phyloP scores from a whole-genome alignment of 2,797 vertebrate genomes.

The Cuculus canorus region DNA sequence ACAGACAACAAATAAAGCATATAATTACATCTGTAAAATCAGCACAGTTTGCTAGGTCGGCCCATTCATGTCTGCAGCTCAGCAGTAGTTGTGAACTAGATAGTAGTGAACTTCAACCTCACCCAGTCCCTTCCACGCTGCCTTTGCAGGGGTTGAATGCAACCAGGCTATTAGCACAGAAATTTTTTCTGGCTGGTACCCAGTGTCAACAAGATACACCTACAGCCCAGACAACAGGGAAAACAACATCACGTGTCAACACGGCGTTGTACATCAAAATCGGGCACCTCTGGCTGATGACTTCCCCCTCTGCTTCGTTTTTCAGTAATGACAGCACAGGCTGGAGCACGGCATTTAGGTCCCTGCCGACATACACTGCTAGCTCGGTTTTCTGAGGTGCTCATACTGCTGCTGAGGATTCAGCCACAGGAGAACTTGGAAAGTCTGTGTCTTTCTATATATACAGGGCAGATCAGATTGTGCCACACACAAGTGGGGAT shows the following conservation, averaged over 20 bases:
- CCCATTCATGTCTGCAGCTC: not conserved
- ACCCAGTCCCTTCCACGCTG: not conserved
- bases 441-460: conserved; percentile 30
- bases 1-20: not conserved
- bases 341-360: not conserved
- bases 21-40: accelerated
- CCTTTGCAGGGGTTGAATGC: not conserved
- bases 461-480: not conserved
- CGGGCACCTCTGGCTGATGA: not conserved
- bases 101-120: conserved; percentile 41
- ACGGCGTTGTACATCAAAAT: not conserved
- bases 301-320: not conserved
- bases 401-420: not conserved
- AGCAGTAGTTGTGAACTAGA: not conserved
- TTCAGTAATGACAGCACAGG: not conserved
- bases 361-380: accelerated
- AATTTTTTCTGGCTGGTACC: conserved; percentile 30
- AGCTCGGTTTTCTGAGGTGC: not conserved
- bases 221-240: conserved; percentile 52
- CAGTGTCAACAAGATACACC: conserved; percentile 67
- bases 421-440: not conserved
- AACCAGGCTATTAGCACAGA: conserved; percentile 31
- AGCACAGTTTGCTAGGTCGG: not conserved
- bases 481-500: conserved; percentile 14
- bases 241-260: conserved; percentile 55